phyloP scores from a whole-genome alignment of 1,140 invertebrate genomes.

The Brachionus manjavacas region DNA sequence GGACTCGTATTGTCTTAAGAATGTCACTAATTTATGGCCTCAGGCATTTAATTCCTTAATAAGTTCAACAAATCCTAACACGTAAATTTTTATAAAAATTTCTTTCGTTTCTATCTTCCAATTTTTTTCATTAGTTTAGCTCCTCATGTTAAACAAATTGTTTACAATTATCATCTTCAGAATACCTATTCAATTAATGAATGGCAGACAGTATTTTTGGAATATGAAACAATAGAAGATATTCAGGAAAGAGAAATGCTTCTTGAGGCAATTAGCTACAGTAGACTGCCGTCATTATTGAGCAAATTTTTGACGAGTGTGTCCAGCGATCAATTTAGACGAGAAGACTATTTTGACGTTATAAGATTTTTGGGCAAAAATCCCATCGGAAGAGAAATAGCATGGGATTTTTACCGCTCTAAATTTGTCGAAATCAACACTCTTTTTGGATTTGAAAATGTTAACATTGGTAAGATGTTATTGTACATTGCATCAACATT shows the following conservation, averaged over 20 bases:
- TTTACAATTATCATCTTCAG: constrained; percentile 36
- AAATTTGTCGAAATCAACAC: constrained; percentile 15
- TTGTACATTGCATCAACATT: not conserved
- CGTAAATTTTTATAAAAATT: not conserved
- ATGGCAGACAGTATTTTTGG: not conserved
- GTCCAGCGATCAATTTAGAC: not conserved
- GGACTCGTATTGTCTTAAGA: not conserved
- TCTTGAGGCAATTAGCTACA: constrained; percentile 32
- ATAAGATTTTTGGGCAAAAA: constrained; percentile 21
- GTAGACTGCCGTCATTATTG: not conserved
- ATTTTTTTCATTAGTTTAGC: not conserved
- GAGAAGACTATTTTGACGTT: not conserved
- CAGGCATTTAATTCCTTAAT: not conserved
- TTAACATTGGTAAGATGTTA: not conserved
- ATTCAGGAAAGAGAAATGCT: constrained; percentile 32
- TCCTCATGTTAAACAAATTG: constrained; percentile 16
- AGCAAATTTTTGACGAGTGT: not conserved
- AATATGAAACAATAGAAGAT: constrained; percentile 21
- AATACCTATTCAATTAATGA: constrained; percentile 12
- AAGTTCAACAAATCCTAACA: not conserved
- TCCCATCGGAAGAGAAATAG: constrained; percentile 16
- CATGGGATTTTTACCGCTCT: constrained; percentile 20
- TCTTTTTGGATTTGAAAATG: constrained; percentile 23
- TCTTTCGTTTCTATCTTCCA: not conserved
- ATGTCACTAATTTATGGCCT: constrained; percentile 10